Conservation (phyloP, 2,888 invertebrate species). For the Petrophora chlorosata region DNA sequence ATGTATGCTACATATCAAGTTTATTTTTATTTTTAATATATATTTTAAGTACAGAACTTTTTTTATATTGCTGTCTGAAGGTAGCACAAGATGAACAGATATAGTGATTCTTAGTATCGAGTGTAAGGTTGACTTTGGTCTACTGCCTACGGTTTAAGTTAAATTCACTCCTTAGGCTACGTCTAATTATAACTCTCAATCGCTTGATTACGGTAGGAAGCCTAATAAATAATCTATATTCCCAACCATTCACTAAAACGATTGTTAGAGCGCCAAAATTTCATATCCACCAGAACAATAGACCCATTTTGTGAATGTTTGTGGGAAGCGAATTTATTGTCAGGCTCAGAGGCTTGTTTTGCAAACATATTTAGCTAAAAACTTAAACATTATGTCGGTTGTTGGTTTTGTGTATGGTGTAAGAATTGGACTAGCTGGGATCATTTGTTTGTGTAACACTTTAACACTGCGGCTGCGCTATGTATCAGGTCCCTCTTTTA, state of each 20-base stretch:
- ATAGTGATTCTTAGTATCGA: too few species aligned
- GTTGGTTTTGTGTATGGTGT: slow-evolving; percentile 5
- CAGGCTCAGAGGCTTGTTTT: slow-evolving; percentile 41
- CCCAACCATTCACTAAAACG: slow-evolving; percentile 24
- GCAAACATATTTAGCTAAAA: slow-evolving; percentile 41
- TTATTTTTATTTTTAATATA: too few species aligned
- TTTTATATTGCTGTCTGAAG: too few species aligned
- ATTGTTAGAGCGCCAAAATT: slow-evolving; percentile 40
- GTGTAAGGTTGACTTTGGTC: too few species aligned
- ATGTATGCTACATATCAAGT: too few species aligned
- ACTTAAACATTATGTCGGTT: slow-evolving; percentile 36
- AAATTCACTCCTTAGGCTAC: not conserved
- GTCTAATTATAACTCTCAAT: not conserved
- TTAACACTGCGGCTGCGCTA: too few species aligned
- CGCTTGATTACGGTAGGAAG: not conserved
- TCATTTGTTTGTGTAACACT: not conserved
- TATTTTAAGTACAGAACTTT: too few species aligned
- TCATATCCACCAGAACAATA: slow-evolving; percentile 46
- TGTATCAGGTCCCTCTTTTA: too few species aligned
- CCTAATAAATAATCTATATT: slow-evolving; percentile 9
- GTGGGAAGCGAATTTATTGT: slow-evolving; percentile 48
- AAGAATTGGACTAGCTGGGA: slow-evolving; percentile 4
- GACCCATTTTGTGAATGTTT: slow-evolving; percentile 41
- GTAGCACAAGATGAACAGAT: too few species aligned
- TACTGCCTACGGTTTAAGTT: too few species aligned